Evolutionary conservation across 2,888 invertebrate species (phyloP), one percentile per base, ranked within the genome.

Genomic region (Cerceris ruficornis): DNA sequence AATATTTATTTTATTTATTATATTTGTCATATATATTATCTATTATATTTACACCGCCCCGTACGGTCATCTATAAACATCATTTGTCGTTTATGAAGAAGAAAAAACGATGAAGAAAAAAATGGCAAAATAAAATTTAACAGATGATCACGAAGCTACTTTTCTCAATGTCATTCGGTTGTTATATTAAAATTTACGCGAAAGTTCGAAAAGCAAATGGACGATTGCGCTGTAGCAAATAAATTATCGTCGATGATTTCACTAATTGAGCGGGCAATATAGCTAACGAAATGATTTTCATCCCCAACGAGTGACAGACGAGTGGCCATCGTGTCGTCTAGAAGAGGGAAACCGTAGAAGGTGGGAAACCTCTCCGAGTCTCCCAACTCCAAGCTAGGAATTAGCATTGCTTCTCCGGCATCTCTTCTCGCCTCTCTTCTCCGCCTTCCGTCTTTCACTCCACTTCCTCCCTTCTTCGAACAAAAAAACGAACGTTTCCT

Each of bases 321-420:
- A 77, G 78, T 78, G 75, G 73, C 75, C 81, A 74, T 80, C 69
- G 78, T 59, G 68, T 60, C 58, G 81, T 75, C 76, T 82, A 84
- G 87, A 89, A 87, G 87, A 91, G 91, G 90, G 92, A 92, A 92
- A 91, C 92, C 92, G 91, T 92, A 92, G 87, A 92, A 92, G 91
- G 91, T 92, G 89, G 92, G 92, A 92, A 92, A 92, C 92, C 92
- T 92, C 91, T 91, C 89, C 87, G 89, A 86, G 89, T 81, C 91
- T 91, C 87, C 89, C 89, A 88, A 88, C 90, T 91, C 86, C 86
- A 85, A 89, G 88, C 87, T 77, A 83, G 88, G 88, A 91, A 89
- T 90, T 91, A 90, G 88, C 90, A 90, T 91, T 88, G 88, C 88
- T 84, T 89, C 89, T 89, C 87, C 82, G 86, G 86, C 90, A 89